Conservation (phyloP, 2,888 invertebrate species). For the Syrista parreyssii region DNA sequence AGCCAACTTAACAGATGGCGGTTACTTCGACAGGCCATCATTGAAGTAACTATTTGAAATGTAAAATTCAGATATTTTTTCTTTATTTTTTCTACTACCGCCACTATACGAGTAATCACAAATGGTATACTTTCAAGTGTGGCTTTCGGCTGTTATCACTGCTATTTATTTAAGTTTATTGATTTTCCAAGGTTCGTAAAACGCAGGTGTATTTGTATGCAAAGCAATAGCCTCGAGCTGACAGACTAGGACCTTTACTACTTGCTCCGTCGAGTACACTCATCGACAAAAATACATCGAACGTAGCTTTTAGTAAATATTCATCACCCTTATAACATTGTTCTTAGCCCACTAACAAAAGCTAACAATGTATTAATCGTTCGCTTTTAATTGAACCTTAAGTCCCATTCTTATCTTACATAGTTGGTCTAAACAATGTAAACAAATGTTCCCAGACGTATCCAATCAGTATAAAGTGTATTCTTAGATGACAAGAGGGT, state of each 20-base stretch:
- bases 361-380: neutral
- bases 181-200: constrained; percentile 35
- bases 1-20: neutral
- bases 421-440: too few species aligned
- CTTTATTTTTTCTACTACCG: neutral
- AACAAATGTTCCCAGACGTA: neutral
- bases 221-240: constrained; percentile 47
- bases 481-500: neutral
- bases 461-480: neutral
- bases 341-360: neutral
- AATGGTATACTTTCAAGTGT: neutral
- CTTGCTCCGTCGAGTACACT: constrained; percentile 33
- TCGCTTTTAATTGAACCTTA: neutral
- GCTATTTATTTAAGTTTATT: constrained; percentile 49
- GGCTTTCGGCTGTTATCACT: constrained; percentile 22
- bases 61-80: neutral
- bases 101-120: neutral
- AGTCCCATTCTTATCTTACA: too few species aligned
- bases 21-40: neutral
- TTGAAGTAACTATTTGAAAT: neutral
- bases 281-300: constrained; percentile 34
- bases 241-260: constrained; percentile 40
- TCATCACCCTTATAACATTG: neutral
- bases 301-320: neutral
- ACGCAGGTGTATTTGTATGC: constrained; percentile 34